These are phyloP conservation scores for Drosophila engyochracea DNA, from an alignment of 2,888 invertebrate species.

Conservation along the genomic window DNA sequence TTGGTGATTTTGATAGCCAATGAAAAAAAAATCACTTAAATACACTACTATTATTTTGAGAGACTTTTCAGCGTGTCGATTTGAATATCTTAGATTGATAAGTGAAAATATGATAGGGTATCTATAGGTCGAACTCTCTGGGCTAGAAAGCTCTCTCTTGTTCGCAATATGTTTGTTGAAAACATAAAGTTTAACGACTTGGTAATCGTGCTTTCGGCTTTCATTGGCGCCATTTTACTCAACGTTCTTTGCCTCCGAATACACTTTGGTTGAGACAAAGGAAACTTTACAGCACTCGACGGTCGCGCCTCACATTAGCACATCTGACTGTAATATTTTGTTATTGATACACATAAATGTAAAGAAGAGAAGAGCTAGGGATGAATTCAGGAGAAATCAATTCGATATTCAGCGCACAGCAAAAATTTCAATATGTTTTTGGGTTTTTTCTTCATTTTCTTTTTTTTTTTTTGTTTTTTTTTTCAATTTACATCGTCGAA, in stretches of 20 bases:
- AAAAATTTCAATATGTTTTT: constrained; percentile 64
- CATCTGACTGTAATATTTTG: constrained; percentile 47
- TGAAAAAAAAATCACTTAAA: not conserved
- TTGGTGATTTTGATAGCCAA: not conserved
- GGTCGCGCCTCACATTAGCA: constrained; percentile 35
- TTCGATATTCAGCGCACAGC: constrained; percentile 68
- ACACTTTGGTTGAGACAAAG: constrained; percentile 37
- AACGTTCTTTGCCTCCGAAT: constrained; percentile 1
- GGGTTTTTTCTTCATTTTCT: constrained; percentile 27
- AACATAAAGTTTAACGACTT: constrained; percentile 3
- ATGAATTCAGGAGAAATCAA: constrained; percentile 38
- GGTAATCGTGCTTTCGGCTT: constrained; percentile 8
- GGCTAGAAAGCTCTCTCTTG: not conserved
- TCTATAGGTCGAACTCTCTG: not conserved
- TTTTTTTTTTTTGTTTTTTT: constrained; percentile 38
- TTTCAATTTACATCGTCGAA: constrained; percentile 67
- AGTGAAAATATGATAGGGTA: not conserved
- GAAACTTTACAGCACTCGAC: constrained; percentile 46
- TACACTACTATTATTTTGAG: not conserved
- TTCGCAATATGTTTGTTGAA: not conserved
- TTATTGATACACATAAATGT: constrained; percentile 24
- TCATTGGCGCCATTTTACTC: constrained; percentile 30
- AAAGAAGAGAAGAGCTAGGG: not conserved
- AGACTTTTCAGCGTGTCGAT: not conserved
- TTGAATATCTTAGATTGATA: not conserved